Conservation (phyloP, 2,113 vertebrate species). For the Bettongia penicillata region DNA sequence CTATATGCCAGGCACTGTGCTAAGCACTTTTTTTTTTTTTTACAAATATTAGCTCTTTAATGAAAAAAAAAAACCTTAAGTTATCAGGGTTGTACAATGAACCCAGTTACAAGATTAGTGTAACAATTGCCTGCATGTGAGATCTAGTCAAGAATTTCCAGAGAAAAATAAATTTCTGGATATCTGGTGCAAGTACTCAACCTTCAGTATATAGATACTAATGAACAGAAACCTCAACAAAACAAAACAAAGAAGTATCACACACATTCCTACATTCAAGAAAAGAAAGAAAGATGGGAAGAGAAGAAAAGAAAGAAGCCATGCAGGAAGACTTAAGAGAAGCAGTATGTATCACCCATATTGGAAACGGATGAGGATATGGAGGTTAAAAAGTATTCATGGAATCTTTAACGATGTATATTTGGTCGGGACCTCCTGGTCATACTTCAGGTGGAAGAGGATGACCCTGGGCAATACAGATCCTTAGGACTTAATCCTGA, state of each 20-base stretch:
- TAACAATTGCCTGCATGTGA: background rate
- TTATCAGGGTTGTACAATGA: background rate
- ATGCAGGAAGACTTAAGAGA: slow-evolving; percentile 37
- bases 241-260: background rate
- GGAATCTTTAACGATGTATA: slow-evolving; percentile 23
- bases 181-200: background rate
- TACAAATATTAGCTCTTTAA: background rate
- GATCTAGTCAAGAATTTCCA: background rate
- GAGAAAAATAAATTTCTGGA: background rate
- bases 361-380: slow-evolving; percentile 64
- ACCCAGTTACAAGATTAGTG: background rate
- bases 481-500: background rate
- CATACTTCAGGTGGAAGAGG: slow-evolving; percentile 50
- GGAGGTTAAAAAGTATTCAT: slow-evolving; percentile 46
- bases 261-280: background rate
- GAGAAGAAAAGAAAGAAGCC: slow-evolving; percentile 58
- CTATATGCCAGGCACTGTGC: background rate
- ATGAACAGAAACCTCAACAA: background rate
- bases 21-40: background rate
- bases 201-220: background rate
- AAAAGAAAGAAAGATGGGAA: slow-evolving; percentile 22
- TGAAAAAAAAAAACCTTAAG: background rate
- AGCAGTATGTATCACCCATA: slow-evolving; percentile 42
- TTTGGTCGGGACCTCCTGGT: slow-evolving; percentile 49
- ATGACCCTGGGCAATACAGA: slow-evolving; percentile 20